phyloP scores from a whole-genome alignment of 2,888 invertebrate genomes.

The Eupithecia inturbata region DNA sequence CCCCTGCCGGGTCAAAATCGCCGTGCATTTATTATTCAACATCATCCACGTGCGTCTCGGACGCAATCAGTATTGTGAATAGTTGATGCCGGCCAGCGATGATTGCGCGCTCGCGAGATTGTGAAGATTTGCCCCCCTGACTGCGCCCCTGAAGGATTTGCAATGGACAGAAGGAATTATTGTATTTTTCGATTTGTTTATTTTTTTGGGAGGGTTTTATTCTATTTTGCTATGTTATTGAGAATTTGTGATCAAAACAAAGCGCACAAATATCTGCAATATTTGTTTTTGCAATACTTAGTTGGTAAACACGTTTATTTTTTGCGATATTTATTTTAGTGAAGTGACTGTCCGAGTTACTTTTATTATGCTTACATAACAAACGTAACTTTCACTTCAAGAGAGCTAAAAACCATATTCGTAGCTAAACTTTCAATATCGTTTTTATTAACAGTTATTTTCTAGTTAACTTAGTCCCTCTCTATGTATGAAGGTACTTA shows the following conservation, averaged over 20 bases:
- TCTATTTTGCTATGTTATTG: neutral
- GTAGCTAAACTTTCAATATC: neutral
- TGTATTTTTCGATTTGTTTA: slow-evolving; percentile 12
- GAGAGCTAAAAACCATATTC: neutral
- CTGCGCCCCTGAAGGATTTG: slow-evolving; percentile 65
- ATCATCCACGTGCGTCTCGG: slow-evolving; percentile 79
- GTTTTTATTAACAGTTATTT: neutral
- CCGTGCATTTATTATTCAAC: slow-evolving; percentile 77
- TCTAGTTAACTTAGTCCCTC: neutral
- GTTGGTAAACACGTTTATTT: neutral
- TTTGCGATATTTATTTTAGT: neutral
- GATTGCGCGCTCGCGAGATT: slow-evolving; percentile 80
- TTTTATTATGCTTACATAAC: neutral
- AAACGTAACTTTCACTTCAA: too few relatives aligned
- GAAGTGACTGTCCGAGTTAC: neutral
- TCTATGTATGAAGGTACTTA: neutral
- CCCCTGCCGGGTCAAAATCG: slow-evolving; percentile 63
- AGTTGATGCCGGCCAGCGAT: slow-evolving; percentile 75
- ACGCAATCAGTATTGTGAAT: slow-evolving; percentile 84
- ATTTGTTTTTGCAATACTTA: too few relatives aligned
- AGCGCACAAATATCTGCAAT: neutral
- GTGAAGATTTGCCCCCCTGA: slow-evolving; percentile 67
- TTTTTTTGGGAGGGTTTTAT: neutral
- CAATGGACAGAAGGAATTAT: slow-evolving; percentile 44
- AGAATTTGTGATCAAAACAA: neutral